phyloP scores from a whole-genome alignment of 2,888 invertebrate species.

The Diarsia rubi region DNA sequence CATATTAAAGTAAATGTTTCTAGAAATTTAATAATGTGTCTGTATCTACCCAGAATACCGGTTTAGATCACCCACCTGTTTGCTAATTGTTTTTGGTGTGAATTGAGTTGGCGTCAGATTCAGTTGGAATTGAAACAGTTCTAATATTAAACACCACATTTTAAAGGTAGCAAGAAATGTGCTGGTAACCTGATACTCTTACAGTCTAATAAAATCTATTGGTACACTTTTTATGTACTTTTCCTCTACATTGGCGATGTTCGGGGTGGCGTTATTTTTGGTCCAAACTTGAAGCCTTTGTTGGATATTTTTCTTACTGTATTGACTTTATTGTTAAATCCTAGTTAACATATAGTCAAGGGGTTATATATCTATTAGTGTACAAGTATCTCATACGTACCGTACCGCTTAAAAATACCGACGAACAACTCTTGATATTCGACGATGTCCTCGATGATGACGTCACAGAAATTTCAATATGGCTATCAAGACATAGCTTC shows the following conservation, averaged over 20 bases:
- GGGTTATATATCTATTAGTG: neutral
- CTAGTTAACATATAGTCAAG: neutral
- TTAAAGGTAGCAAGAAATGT: neutral
- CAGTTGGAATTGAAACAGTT: neutral
- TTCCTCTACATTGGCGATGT: neutral
- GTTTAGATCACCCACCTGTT: neutral
- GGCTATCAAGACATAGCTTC: neutral
- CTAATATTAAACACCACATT: neutral
- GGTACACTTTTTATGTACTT: neutral
- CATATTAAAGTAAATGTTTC: neutral
- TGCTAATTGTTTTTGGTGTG: neutral
- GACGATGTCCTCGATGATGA: neutral
- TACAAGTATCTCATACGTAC: neutral
- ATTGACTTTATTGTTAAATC: too few relatives aligned
- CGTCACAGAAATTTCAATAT: constrained; percentile 11
- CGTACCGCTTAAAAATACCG: neutral
- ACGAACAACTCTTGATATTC: constrained; percentile 11
- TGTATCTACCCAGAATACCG: neutral
- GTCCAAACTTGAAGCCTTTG: neutral
- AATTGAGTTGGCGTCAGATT: neutral
- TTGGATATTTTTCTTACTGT: neutral
- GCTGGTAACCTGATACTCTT: neutral
- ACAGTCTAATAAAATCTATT: neutral
- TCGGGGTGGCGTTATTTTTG: neutral
- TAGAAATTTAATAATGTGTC: neutral